phyloP scores from a whole-genome alignment of 1,140 invertebrate genomes.

The Sminthurides bifidus region DNA sequence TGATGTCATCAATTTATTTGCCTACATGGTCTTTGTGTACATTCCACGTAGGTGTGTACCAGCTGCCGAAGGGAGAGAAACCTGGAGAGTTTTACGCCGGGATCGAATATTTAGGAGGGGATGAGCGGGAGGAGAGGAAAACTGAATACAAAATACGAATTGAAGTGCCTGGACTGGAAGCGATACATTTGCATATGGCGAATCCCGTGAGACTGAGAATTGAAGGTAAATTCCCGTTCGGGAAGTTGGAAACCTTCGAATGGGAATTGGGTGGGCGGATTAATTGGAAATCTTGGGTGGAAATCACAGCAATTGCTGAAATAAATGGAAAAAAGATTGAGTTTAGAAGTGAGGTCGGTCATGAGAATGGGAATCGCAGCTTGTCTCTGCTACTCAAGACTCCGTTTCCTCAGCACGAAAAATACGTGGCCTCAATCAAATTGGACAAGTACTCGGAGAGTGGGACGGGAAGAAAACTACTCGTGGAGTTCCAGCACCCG shows the following conservation, averaged over 20 bases:
- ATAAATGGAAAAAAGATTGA: slow-evolving; percentile 30
- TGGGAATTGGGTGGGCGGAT: slow-evolving; percentile 22
- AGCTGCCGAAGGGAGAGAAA: not conserved
- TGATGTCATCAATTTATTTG: not conserved
- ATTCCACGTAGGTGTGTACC: not conserved
- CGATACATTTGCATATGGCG: slow-evolving; percentile 2
- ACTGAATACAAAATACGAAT: slow-evolving; percentile 5
- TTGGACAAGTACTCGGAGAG: slow-evolving; percentile 30
- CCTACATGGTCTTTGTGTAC: not conserved
- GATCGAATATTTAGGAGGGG: slow-evolving; percentile 3
- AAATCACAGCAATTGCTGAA: slow-evolving; percentile 16
- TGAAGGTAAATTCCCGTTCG: slow-evolving; percentile 16
- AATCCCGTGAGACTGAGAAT: not conserved
- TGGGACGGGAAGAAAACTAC: slow-evolving; percentile 29
- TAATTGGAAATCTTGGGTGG: slow-evolving; percentile 18
- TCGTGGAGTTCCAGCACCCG: slow-evolving; percentile 31
- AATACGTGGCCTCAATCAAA: slow-evolving; percentile 18
- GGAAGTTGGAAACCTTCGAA: slow-evolving; percentile 23
- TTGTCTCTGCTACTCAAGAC: slow-evolving; percentile 25
- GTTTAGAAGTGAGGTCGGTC: slow-evolving; percentile 14
- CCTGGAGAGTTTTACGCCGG: slow-evolving; percentile 4
- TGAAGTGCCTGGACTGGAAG: slow-evolving; percentile 4
- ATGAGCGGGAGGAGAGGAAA: not conserved
- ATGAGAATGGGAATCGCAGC: slow-evolving; percentile 7
- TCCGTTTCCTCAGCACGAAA: slow-evolving; percentile 31